Conservation (phyloP, 2,888 invertebrate genomes). For the Callyntrura sp. region DNA sequence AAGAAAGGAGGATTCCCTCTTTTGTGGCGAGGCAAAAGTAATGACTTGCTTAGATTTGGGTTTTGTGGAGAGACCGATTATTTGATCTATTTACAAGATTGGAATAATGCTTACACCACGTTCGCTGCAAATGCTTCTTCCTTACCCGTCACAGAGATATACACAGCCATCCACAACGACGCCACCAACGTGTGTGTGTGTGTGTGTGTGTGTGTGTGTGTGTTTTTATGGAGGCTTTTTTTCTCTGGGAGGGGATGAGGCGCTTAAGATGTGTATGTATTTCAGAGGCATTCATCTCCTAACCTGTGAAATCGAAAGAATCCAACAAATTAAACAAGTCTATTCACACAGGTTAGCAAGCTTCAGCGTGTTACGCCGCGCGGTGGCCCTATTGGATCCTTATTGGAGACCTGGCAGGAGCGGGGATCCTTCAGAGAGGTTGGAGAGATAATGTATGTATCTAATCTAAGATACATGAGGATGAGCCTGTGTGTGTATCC, state of each 20-base stretch:
- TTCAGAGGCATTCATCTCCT: slow-evolving; percentile 67
- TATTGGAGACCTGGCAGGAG: not conserved
- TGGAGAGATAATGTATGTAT: not conserved
- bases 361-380: slow-evolving; percentile 6
- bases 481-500: not conserved
- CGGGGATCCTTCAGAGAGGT: not conserved
- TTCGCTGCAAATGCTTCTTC: not conserved
- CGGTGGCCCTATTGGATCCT: no score
- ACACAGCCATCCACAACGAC: no score
- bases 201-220: no score
- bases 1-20: slow-evolving; percentile 55
- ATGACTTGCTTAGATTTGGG: slow-evolving; percentile 74
- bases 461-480: not conserved
- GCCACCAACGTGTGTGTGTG: no score
- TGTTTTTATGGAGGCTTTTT: no score
- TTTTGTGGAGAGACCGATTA: slow-evolving; percentile 68
- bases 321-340: slow-evolving; percentile 80
- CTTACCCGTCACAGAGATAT: not conserved
- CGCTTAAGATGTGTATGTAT: not conserved
- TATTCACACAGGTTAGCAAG: slow-evolving; percentile 78
- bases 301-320: slow-evolving; percentile 70
- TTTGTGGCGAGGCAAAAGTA: slow-evolving; percentile 62
- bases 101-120: slow-evolving; percentile 21
- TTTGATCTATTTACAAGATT: slow-evolving; percentile 68
- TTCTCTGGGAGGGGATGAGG: not conserved